Base-by-base conservation (phyloP, 2,888 invertebrate species). In the Chrysodeixis includens region DNA sequence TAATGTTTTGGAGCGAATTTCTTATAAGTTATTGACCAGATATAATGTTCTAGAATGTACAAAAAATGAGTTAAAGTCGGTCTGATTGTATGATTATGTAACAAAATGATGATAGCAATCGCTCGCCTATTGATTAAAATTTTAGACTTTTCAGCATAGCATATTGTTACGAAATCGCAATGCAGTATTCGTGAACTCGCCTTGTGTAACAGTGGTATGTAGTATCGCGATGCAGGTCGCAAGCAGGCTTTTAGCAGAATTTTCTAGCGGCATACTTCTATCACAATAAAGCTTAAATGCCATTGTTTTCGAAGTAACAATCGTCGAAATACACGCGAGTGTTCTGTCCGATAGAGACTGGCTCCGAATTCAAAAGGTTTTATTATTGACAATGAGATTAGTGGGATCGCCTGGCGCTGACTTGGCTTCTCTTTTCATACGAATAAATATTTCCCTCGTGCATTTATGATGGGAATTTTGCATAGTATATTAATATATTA, bases 151-250 rank as follows among this genome's bases (percentile, higher is more conserved):
- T 35, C 8, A 51, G 55, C 64, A 62, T 56, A 56, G 64, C 66
- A 62, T 65, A 60, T 53, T 54, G 67, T 66, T 49, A 76, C 69
- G 60, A 67, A 70, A 79, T 82, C 83, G 83, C 82, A 81, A 73
- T 82, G 82, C 83, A 78, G 83, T 72, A 77, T 75, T 78, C 69
- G 73, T 69, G 66, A 69, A 71, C 59, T 74, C 69, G 70, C 69
- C 62, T 72, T 58, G 60, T 71, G 62, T 68, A 54, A 69, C 56
- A 66, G 61, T 22, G 56, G 44, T 65, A 68, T 32, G 61, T 64
- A 18, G 7, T n/a, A 66, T 71, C 71, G 74, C 74, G 66, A 58
- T 66, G 78, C 74, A 71, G 66, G 30, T 67, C 69, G 76, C 78
- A 52, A 62, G 72, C 71, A 65, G 56, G 54, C 60, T 71, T 56